Conservation (phyloP, 2,888 invertebrate genomes). For the Drosophila glabriapex region DNA sequence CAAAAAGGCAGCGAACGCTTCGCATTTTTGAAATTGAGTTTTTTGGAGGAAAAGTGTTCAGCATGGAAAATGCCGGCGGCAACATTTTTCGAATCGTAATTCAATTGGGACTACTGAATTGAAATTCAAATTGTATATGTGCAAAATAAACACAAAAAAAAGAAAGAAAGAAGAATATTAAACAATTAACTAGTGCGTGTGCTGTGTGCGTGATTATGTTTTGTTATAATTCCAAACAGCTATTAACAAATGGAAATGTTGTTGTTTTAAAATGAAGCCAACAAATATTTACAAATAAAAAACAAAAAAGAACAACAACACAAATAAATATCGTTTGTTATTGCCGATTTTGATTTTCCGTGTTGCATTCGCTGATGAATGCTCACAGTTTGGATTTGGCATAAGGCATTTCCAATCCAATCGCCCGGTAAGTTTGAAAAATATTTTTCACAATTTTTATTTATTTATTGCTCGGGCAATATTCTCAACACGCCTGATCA, state of each 20-base stretch:
- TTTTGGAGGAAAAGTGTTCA: constrained; percentile 37
- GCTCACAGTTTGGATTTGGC: neutral
- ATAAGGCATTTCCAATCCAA: constrained; percentile 2
- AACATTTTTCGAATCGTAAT: constrained; percentile 49
- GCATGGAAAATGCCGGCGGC: constrained; percentile 72
- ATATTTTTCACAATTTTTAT: neutral
- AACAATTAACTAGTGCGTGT: constrained; percentile 41
- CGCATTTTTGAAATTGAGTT: constrained; percentile 14
- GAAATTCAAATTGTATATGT: constrained; percentile 46
- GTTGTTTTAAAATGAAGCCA: constrained; percentile 15
- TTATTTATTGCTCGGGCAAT: neutral
- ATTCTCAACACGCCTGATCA: neutral
- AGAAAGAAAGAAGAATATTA: constrained; percentile 12
- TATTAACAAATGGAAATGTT: constrained; percentile 25
- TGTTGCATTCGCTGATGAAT: constrained; percentile 1
- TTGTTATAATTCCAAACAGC: constrained; percentile 1
- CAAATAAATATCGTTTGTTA: constrained; percentile 44
- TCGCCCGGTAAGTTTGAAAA: constrained; percentile 13
- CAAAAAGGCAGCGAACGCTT: constrained; percentile 22
- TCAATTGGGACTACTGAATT: constrained; percentile 46
- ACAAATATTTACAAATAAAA: constrained; percentile 54
- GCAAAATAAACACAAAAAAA: constrained; percentile 25
- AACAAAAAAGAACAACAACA: neutral
- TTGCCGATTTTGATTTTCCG: constrained; percentile 12
- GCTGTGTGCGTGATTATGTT: constrained; percentile 23